phyloP scores from a whole-genome alignment of 2,888 invertebrate genomes.

The Allophyes oxyacanthae region DNA sequence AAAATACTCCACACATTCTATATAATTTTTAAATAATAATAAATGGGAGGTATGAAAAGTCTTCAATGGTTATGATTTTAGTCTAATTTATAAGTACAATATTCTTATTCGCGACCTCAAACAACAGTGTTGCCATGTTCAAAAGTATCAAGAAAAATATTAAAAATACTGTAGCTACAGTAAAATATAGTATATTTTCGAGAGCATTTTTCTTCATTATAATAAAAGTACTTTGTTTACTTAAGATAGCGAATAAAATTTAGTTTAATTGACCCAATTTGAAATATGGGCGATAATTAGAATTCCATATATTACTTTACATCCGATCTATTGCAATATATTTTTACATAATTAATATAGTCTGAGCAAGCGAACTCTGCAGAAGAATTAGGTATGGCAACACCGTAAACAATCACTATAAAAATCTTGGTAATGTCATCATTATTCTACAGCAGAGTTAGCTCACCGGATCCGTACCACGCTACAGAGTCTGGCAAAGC shows the following conservation, averaged over 20 bases:
- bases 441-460: no score
- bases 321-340: constrained; percentile 17
- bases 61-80: constrained; percentile 18
- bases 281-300: background rate
- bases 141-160: no score
- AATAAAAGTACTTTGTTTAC: no score
- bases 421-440: no score
- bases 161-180: background rate
- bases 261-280: background rate
- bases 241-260: constrained; percentile 22
- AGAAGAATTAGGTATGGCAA: no score
- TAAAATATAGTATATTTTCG: background rate
- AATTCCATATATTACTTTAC: background rate
- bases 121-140: constrained; percentile 10
- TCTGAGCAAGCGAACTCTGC: no score
- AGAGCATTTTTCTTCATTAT: no score
- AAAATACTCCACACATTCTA: constrained; percentile 24
- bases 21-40: background rate
- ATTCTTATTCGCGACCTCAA: constrained; percentile 16
- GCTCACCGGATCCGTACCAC: no score
- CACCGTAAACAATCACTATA: no score
- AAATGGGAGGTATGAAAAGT: constrained; percentile 19
- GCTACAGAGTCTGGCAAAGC: no score
- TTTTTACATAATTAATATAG: constrained; percentile 28
- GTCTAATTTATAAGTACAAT: constrained; percentile 39